phyloP scores from a whole-genome alignment of 2,113 vertebrate species.

The Perccottus glenii region DNA sequence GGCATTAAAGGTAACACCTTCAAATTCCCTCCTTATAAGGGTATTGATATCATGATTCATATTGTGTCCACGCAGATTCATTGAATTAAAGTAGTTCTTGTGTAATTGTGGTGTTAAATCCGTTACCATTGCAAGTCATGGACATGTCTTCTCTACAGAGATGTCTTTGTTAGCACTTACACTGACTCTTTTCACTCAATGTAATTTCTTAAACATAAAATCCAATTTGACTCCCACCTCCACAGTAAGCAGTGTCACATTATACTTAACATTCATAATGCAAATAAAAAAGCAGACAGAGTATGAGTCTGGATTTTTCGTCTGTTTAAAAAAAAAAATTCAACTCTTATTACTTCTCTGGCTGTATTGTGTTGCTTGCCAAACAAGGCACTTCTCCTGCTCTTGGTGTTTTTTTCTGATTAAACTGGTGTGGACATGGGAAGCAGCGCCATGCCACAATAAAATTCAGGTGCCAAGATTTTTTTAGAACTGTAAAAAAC shows the following conservation, averaged over 20 bases:
- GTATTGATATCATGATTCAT: too few species aligned
- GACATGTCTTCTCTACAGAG: not conserved
- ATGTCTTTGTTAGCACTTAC: not conserved
- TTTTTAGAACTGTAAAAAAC: slow-evolving; percentile 75
- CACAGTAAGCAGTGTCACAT: slow-evolving; percentile 36
- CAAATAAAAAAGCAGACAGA: slow-evolving; percentile 65
- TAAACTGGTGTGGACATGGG: slow-evolving; percentile 59
- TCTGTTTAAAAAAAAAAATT: slow-evolving; percentile 37
- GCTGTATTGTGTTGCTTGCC: slow-evolving; percentile 54
- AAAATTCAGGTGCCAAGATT: slow-evolving; percentile 73
- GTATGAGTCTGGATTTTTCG: slow-evolving; percentile 53
- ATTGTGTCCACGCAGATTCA: not conserved
- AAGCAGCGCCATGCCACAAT: slow-evolving; percentile 51
- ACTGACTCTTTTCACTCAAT: slow-evolving; percentile 34
- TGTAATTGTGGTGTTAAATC: not conserved
- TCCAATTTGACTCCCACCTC: slow-evolving; percentile 35
- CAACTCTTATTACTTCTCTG: slow-evolving; percentile 51
- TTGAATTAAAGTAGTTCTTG: too few species aligned
- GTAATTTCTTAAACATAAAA: slow-evolving; percentile 45
- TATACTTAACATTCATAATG: slow-evolving; percentile 58
- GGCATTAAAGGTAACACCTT: too few species aligned
- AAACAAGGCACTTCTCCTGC: slow-evolving; percentile 57
- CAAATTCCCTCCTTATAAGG: too few species aligned
- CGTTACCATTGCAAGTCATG: not conserved
- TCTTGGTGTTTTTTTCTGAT: slow-evolving; percentile 68